Base-by-base conservation (phyloP, 2,113 vertebrate genomes). In the Galbula dea region DNA sequence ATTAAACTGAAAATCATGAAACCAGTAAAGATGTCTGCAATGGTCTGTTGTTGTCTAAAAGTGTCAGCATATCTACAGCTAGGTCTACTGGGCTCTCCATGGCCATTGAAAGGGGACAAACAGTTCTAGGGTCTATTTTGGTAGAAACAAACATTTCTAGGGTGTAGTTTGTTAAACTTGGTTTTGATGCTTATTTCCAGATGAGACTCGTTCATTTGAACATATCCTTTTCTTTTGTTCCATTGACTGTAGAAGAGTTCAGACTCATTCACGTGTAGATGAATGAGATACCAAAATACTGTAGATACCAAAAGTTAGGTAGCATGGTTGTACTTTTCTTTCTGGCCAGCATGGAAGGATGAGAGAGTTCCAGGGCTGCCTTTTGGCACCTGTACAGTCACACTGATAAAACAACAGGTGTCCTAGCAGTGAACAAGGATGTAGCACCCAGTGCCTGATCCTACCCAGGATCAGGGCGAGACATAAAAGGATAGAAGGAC, bases 51-150 rank as follows among this genome's bases (percentile, higher is more conserved):
- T 21, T 59, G 9, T 55, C 37, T 59, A 15, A 23, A 63, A 18
- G 15, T 82, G 23, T 63, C 78, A 26, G 34, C 0, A 0, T 39
- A 32, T 15, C n/a, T 75, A 37, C 15, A 68, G 12, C 12, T 61
- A 18, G 22, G 10, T 41, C 51, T 71, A 3, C 20, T 49, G 51
- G 5, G 6, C 51, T 78, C 0, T 0, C 14, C 2, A 6, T 11
- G 12, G 10, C 37, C 13, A 12, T 1, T 51, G 48, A 62, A 76
- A 86, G n/a, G 9, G 51, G 67, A 71, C 10, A 89, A 67, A 19
- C 8, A 13, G 19, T 78, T 84, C 7, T 16, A 43, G 41, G 41
- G 11, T 43, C 11, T 43, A 43, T 11, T 43, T 43, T 43, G 41
- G 11, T 43, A 41, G 10, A 55, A 76, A 75, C 9, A 89, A 68